phyloP scores from a whole-genome alignment of 2,888 invertebrate genomes.

The Lottia scabra region DNA sequence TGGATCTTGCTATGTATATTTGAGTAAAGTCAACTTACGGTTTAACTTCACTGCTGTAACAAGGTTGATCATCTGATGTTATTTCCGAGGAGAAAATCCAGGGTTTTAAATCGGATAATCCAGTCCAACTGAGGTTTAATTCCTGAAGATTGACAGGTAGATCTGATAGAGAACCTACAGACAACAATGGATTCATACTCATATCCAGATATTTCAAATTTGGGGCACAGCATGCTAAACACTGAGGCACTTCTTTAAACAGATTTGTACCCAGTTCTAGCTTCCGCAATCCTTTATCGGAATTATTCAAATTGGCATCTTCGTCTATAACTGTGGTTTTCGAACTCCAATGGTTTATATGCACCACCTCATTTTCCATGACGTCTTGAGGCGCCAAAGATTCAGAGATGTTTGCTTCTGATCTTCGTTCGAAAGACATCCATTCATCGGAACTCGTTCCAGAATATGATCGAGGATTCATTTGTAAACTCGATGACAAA shows the following conservation, averaged over 20 bases:
- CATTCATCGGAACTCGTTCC: background rate
- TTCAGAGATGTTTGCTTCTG: background rate
- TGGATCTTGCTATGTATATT: too few relatives aligned
- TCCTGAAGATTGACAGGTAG: conserved; percentile 91
- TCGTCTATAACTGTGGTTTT: conserved; percentile 31
- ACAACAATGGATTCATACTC: conserved; percentile 82
- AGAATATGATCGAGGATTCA: background rate
- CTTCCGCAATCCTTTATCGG: conserved; percentile 49
- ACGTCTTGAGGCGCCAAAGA: conserved; percentile 9
- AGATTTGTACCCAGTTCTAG: conserved; percentile 92
- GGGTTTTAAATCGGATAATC: conserved; percentile 81
- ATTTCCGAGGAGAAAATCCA: conserved; percentile 24
- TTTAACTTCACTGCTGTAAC: conserved; percentile 19
- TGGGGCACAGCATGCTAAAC: conserved; percentile 90
- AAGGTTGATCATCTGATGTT: conserved; percentile 18
- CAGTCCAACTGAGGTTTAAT: conserved; percentile 81
- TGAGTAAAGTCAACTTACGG: background rate
- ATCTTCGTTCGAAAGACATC: background rate
- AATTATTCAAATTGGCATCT: conserved; percentile 29
- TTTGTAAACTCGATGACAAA: background rate
- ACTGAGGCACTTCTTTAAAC: conserved; percentile 87
- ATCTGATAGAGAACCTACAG: conserved; percentile 87
- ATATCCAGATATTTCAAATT: conserved; percentile 88
- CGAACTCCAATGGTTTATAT: conserved; percentile 37
- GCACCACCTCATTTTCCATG: conserved; percentile 33